Base-by-base conservation (phyloP, 1,140 invertebrate species). In the Platyscapa corneri region DNA sequence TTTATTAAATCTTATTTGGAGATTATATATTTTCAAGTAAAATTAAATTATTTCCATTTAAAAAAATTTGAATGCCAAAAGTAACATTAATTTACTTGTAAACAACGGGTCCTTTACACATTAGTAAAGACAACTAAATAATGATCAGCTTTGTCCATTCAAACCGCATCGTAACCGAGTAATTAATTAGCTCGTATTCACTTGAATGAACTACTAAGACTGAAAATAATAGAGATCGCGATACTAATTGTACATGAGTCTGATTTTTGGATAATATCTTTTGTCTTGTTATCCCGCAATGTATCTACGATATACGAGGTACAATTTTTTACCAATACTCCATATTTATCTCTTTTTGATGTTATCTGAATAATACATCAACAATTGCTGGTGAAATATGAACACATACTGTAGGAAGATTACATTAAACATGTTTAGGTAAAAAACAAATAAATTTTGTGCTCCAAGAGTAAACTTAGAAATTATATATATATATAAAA, bases 181-280 rank as follows among this genome's bases (percentile, higher is more conserved):
- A 39, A 84, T 84, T 80, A 85, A 85, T 85, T 84, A 84, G 42
- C 49, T 49, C 3, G 8, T 20, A 67, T 37, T 30, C 75, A 60
- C 65, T 65, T 85, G 65, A 82, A 81, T 85, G 72, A 30, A 75
- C 39, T 72, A 56, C 72, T 81, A 77, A 74, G 74, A 82, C 79
- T 32, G 30, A 82, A 86, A 86, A 67, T 86, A 86, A 86, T 86
- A 74, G 84, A 37, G 60, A 39, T 76, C 56, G 49, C 46, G 18
- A 74, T 80, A 82, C 72, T 80, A 67, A 86, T 77, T 82, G 77
- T 82, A 77, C 79, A 86, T 77, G 60, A 56, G 84, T 86, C 79
- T 60, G 84, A 86, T 82, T 77, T 64, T 65, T 79, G 37, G 49
- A 74, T 75, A 79, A 74, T 65, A 60, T 67, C 49, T 70, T 85